phyloP scores from a whole-genome alignment of 2,797 vertebrate genomes.

The Coreius guichenoti region DNA sequence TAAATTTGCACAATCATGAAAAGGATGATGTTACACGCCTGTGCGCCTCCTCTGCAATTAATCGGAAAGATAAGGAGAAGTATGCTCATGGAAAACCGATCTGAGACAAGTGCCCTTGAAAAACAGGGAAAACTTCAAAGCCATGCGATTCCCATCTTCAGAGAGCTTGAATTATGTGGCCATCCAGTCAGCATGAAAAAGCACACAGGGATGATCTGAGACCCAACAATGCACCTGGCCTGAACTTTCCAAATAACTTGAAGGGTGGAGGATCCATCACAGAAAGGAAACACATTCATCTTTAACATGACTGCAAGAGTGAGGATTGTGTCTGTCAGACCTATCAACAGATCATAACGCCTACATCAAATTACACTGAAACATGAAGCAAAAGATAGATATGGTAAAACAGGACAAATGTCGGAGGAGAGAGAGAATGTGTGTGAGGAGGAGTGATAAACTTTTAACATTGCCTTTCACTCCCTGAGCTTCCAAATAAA shows the following conservation, averaged over 20 bases:
- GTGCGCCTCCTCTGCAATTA: slow-evolving; percentile 50
- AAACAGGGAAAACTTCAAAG: slow-evolving; percentile 62
- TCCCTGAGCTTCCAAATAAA: slow-evolving; percentile 30
- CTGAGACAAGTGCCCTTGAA: slow-evolving; percentile 57
- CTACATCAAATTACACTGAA: slow-evolving; percentile 45
- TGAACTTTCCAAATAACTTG: slow-evolving; percentile 59
- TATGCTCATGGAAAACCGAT: slow-evolving; percentile 57
- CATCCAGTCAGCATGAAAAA: slow-evolving; percentile 53
- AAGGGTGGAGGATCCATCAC: slow-evolving; percentile 50
- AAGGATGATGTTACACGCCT: slow-evolving; percentile 41
- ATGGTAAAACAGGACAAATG: slow-evolving; percentile 31
- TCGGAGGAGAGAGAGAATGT: background rate
- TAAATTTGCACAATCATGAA: slow-evolving; percentile 25
- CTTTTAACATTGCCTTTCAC: slow-evolving; percentile 28
- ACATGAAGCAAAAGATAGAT: slow-evolving; percentile 12
- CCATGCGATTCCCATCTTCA: slow-evolving; percentile 53
- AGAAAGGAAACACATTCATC: slow-evolving; percentile 48
- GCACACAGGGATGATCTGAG: slow-evolving; percentile 56
- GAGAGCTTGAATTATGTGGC: slow-evolving; percentile 59
- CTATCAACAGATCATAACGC: slow-evolving; percentile 39
- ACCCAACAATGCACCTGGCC: slow-evolving; percentile 54
- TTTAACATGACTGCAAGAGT: slow-evolving; percentile 19
- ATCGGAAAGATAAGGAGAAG: slow-evolving; percentile 58
- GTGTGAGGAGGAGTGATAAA: slow-evolving; percentile 10
- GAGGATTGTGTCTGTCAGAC: slow-evolving; percentile 38